phyloP scores from a whole-genome alignment of 1,140 invertebrate genomes.

The Thrips palmi region DNA sequence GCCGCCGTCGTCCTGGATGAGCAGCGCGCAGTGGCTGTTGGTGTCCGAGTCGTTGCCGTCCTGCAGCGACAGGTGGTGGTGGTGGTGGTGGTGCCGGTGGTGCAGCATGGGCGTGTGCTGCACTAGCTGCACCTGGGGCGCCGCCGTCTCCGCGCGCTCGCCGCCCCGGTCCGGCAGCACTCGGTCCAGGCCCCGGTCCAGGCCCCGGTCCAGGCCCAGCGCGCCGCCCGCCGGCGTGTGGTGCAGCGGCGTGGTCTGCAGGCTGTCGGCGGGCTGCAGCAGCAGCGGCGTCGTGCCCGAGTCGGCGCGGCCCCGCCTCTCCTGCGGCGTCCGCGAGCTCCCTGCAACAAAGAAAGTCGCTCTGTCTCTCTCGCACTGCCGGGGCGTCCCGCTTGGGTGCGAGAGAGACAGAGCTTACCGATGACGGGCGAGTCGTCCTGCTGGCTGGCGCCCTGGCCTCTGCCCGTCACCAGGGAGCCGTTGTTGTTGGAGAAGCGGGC shows the following conservation, averaged over 20 bases:
- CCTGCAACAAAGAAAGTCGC: too few relatives aligned
- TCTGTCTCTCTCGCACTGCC: too few relatives aligned
- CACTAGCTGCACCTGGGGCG: neutral
- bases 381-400: too few relatives aligned
- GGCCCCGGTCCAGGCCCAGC: too few relatives aligned
- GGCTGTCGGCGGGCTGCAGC: slow-evolving; percentile 8
- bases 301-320: neutral
- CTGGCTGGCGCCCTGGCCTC: too few relatives aligned
- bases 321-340: neutral
- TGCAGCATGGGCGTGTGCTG: slow-evolving; percentile 4
- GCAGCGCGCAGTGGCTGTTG: slow-evolving; percentile 40
- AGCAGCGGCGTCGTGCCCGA: too few relatives aligned
- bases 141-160: too few relatives aligned
- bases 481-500: slow-evolving; percentile 17
- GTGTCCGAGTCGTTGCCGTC: slow-evolving; percentile 39
- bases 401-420: too few relatives aligned
- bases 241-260: slow-evolving; percentile 13
- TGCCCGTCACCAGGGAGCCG: slow-evolving; percentile 1
- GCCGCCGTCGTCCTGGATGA: slow-evolving; percentile 25
- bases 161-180: too few relatives aligned
- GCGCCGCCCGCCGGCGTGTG: too few relatives aligned
- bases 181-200: too few relatives aligned
- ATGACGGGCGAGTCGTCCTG: too few relatives aligned
- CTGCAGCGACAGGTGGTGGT: slow-evolving; percentile 21
- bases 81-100: slow-evolving; percentile 11